Conservation (phyloP, 2,797 vertebrate genomes). For the Hydrocynus forskahlii region DNA sequence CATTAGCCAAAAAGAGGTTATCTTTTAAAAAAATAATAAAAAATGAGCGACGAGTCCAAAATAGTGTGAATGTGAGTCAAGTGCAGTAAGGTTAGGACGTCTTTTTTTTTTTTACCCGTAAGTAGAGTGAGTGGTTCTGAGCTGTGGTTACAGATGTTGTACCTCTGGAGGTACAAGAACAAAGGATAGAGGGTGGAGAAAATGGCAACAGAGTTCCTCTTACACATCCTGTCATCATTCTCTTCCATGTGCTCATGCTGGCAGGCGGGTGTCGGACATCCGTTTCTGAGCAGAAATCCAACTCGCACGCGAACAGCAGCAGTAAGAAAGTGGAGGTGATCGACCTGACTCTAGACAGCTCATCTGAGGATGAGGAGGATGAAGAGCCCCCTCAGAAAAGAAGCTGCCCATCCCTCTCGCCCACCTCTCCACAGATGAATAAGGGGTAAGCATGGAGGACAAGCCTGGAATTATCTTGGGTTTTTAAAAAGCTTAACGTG, state of each 20-base stretch:
- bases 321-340: slow-evolving; percentile 95
- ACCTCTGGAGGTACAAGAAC: no score
- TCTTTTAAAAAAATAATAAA: no score
- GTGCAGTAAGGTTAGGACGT: no score
- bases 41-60: no score
- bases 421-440: slow-evolving; percentile 86
- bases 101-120: no score
- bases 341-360: slow-evolving; percentile 95
- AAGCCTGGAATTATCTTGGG: not conserved
- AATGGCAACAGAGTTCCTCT: not conserved
- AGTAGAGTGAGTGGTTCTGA: not conserved
- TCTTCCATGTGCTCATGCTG: not conserved
- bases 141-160: not conserved
- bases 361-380: slow-evolving; percentile 94
- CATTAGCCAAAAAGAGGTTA: no score
- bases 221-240: not conserved
- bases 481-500: not conserved
- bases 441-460: slow-evolving; percentile 82
- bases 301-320: slow-evolving; percentile 75
- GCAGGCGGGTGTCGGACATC: slow-evolving; percentile 84
- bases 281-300: slow-evolving; percentile 83
- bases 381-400: slow-evolving; percentile 92
- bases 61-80: no score
- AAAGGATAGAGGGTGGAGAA: not conserved
- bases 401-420: slow-evolving; percentile 90